These are phyloP conservation scores for Pseudorasbora parva DNA, from an alignment of 2,113 vertebrate species.

Conservation along the genomic window DNA sequence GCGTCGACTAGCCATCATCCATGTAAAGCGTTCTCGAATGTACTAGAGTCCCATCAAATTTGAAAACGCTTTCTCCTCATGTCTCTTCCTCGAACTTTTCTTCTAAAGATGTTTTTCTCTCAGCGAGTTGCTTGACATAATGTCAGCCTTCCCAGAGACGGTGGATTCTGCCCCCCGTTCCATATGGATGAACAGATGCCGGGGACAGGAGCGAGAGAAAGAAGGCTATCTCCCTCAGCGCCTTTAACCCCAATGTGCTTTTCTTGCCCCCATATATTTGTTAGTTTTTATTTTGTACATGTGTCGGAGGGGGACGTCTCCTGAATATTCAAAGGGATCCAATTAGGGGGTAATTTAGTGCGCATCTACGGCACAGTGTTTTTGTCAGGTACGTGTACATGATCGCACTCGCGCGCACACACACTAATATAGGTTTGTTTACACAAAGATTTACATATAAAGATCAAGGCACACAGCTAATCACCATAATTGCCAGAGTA, in stretches of 20 bases:
- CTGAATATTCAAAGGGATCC: slow-evolving; percentile 62
- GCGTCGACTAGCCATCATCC: background rate
- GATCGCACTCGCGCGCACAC: background rate
- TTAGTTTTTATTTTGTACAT: slow-evolving; percentile 54
- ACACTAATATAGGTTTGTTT: slow-evolving; percentile 52
- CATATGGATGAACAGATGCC: slow-evolving; percentile 61
- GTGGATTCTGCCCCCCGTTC: slow-evolving; percentile 38
- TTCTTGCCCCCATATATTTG: slow-evolving; percentile 49
- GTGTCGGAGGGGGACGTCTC: slow-evolving; percentile 53
- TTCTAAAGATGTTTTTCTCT: slow-evolving; percentile 24
- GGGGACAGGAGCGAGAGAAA: slow-evolving; percentile 2
- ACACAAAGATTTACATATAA: slow-evolving; percentile 53
- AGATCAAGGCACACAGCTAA: slow-evolving; percentile 55
- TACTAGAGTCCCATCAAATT: background rate
- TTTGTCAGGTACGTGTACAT: slow-evolving; percentile 39
- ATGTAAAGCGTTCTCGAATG: background rate
- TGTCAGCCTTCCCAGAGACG: slow-evolving; percentile 43
- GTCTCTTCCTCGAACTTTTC: background rate
- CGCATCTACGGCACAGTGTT: slow-evolving; percentile 16
- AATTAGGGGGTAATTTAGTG: slow-evolving; percentile 59
- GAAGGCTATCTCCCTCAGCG: slow-evolving; percentile 35
- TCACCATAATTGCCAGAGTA: slow-evolving; percentile 53
- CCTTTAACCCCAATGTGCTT: slow-evolving; percentile 26
- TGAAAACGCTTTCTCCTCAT: background rate
- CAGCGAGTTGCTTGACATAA: slow-evolving; percentile 37